Evolutionary conservation across 2,113 vertebrate species (phyloP).

Genomic region (Coreoperca whiteheadi): DNA sequence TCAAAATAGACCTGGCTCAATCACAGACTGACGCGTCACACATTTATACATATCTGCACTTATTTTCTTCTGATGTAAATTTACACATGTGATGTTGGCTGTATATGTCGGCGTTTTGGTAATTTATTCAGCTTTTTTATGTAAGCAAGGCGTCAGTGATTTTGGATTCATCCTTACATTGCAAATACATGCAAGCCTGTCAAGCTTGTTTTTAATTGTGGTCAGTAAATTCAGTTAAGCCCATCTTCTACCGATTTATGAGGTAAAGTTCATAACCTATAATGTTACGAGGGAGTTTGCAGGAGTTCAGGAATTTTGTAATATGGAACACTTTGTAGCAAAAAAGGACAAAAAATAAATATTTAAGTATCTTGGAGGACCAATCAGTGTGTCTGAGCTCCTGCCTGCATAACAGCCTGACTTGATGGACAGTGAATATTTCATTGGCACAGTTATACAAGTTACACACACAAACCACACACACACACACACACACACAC

Average conservation of each 20-base stretch:
- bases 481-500: conserved; percentile 18
- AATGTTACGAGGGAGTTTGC: background rate
- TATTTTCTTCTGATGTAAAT: background rate
- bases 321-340: background rate
- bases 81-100: background rate
- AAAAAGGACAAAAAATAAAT: background rate
- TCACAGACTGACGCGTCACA: background rate
- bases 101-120: background rate
- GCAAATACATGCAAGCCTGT: background rate
- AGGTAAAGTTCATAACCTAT: background rate
- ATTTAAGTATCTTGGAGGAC: background rate
- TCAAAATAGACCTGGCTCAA: background rate
- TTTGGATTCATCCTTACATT: background rate
- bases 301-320: background rate
- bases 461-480: background rate
- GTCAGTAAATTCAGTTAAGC: background rate
- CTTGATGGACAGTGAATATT: conserved; percentile 47
- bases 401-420: conserved; percentile 15
- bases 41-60: background rate
- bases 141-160: background rate
- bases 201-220: background rate
- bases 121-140: background rate
- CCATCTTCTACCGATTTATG: background rate
- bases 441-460: conserved; percentile 54
- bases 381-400: background rate